Evolutionary conservation across 2,113 vertebrate genomes (phyloP).

Genomic region (Phodopus roborovskii): DNA sequence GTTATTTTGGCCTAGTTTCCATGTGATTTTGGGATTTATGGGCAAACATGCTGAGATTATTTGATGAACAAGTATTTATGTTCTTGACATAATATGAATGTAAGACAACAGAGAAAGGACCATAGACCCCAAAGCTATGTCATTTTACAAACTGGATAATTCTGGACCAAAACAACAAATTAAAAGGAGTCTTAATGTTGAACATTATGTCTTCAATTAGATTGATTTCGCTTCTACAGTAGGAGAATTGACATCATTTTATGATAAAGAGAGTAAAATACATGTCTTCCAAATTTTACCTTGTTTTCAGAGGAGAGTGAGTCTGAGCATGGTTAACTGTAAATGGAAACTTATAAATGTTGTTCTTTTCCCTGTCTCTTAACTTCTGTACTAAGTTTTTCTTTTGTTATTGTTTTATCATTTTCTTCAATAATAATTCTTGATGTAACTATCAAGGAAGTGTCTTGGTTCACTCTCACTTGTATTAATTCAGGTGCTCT

Average conservation of each 20-base stretch:
- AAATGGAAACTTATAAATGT: conserved; percentile 2
- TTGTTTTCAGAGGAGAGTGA: conserved; percentile 10
- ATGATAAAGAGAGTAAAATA: conserved; percentile 12
- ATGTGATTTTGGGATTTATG: background rate
- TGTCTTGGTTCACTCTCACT: conserved; percentile 33
- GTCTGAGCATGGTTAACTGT: conserved; percentile 16
- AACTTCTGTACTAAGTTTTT: conserved; percentile 24
- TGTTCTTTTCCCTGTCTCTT: background rate
- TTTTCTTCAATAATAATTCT: conserved; percentile 39
- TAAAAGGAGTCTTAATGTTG: background rate
- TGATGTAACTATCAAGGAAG: conserved; percentile 39
- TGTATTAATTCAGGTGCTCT: conserved; percentile 50
- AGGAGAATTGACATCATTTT: conserved; percentile 29
- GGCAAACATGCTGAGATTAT: background rate
- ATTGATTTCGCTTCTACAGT: background rate
- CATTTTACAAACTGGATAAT: conserved; percentile 1
- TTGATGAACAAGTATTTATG: conserved; percentile 17
- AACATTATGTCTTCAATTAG: conserved; percentile 37
- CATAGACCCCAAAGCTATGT: background rate
- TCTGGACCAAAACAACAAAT: conserved; percentile 1
- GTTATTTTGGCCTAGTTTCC: conserved; percentile 4
- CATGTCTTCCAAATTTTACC: conserved; percentile 16
- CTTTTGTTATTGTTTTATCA: background rate
- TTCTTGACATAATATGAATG: conserved; percentile 35
- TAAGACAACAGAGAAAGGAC: conserved; percentile 25